Conservation (phyloP, 2,888 invertebrate species). For the Platycheirus albimanus region DNA sequence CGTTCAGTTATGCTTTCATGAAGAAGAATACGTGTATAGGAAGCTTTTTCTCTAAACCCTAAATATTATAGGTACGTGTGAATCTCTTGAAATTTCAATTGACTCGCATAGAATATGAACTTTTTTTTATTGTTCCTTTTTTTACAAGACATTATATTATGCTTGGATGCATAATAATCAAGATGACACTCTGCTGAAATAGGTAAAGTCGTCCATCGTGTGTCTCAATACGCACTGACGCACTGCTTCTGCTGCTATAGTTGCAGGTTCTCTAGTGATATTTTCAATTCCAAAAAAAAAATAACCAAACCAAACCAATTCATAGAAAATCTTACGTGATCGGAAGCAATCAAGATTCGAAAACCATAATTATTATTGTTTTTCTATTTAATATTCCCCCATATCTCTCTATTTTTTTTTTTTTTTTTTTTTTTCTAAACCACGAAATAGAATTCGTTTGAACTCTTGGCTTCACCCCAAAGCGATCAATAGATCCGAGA, state of each 20-base stretch:
- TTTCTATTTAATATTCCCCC: constrained; percentile 26
- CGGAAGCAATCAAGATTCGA: constrained; percentile 74
- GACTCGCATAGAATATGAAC: constrained; percentile 44
- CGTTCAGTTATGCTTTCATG: constrained; percentile 10
- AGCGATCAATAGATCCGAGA: constrained; percentile 4
- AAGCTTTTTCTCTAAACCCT: constrained; percentile 27
- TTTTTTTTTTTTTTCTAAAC: too few species aligned
- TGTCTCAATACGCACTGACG: background rate
- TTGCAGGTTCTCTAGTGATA: too few species aligned
- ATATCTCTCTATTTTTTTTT: background rate
- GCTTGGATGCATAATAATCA: constrained; percentile 22
- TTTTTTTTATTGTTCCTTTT: background rate
- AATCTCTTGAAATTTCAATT: constrained; percentile 65
- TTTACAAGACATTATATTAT: background rate
- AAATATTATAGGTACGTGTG: constrained; percentile 8
- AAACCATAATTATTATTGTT: constrained; percentile 57
- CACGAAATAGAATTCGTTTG: constrained; percentile 29
- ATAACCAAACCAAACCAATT: constrained; percentile 40
- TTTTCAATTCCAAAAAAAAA: too few species aligned
- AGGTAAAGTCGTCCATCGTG: background rate
- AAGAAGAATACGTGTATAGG: background rate
- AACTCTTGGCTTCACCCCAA: constrained; percentile 60
- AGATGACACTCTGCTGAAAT: constrained; percentile 32
- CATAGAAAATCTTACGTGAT: constrained; percentile 71
- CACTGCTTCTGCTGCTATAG: too few species aligned